A percentile compares a stretch with the other conserved stretches of the same genome.
Conservation (phyloP, 2,888 invertebrate species). For the Chymomyza fuscimana region DNA sequence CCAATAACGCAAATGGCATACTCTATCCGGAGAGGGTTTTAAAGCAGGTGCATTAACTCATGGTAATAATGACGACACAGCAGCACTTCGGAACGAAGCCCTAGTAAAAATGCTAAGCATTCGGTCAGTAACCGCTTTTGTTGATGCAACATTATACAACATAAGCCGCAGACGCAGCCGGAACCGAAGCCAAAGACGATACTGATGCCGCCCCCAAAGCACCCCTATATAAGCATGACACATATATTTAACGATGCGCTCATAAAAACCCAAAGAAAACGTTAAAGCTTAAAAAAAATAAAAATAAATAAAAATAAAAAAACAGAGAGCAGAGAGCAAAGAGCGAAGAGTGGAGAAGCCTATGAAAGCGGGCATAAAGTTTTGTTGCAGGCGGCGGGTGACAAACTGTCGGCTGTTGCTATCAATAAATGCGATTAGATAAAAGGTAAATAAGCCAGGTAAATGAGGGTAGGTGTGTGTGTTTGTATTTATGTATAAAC, state of each 20-base stretch:
- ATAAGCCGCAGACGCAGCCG: slow-evolving; percentile 32
- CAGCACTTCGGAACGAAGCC: slow-evolving; percentile 46
- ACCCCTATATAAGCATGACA: slow-evolving; percentile 46
- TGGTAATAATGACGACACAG: no score
- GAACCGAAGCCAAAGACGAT: not conserved
- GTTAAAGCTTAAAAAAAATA: slow-evolving; percentile 1
- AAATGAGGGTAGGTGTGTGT: slow-evolving; percentile 5
- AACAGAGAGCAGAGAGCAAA: slow-evolving; percentile 27
- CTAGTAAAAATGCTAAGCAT: slow-evolving; percentile 43
- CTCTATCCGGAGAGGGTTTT: not conserved
- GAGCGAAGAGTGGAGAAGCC: slow-evolving; percentile 36
- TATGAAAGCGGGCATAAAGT: not conserved
- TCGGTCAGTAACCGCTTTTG: slow-evolving; percentile 62
- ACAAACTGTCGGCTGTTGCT: slow-evolving; percentile 29
- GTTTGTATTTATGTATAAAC: not conserved
- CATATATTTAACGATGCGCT: slow-evolving; percentile 49
- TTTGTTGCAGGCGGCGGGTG: not conserved
- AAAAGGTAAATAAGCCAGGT: slow-evolving; percentile 43
- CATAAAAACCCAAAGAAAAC: slow-evolving; percentile 40
- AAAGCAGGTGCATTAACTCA: not conserved
- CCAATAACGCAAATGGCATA: slow-evolving; percentile 17
- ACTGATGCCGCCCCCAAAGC: slow-evolving; percentile 22
- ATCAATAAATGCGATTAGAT: slow-evolving; percentile 68
- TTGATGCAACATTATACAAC: slow-evolving; percentile 66
- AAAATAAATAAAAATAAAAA: slow-evolving; percentile 34